Percentiles rank a stretch among this genome's conserved stretches.
These are phyloP conservation scores for Pediacus dermestoides DNA, from an alignment of 2,888 invertebrate genomes.

Conservation along the genomic window DNA sequence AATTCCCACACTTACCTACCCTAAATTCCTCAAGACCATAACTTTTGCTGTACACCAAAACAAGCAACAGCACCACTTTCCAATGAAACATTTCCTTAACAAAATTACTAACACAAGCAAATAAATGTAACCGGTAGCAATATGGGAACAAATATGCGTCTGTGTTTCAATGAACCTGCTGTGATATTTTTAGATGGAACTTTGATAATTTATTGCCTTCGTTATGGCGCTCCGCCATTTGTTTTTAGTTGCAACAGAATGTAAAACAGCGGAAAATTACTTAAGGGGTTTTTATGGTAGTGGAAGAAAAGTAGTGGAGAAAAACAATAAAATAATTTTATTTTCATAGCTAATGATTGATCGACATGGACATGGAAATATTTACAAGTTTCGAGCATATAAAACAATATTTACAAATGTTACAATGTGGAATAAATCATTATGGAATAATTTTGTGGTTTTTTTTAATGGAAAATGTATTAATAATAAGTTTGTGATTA, in stretches of 20 bases:
- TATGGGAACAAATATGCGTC: slow-evolving; percentile 7
- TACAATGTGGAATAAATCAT: no score
- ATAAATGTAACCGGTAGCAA: slow-evolving; percentile 1
- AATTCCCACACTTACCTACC: no score
- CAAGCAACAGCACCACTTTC: no score
- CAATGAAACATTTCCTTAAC: slow-evolving; percentile 1
- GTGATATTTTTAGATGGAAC: slow-evolving; percentile 12
- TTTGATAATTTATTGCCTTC: slow-evolving; percentile 7
- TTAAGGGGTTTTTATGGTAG: no score
- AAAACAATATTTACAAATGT: slow-evolving; percentile 3
- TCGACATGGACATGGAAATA: slow-evolving; percentile 6
- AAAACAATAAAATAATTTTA: slow-evolving; percentile 6
- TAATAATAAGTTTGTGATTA: no score
- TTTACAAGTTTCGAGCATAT: slow-evolving; percentile 7
- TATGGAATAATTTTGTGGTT: no score
- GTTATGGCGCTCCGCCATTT: background rate
- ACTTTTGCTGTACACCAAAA: no score
- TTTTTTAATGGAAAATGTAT: no score
- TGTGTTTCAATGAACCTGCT: slow-evolving; percentile 13
- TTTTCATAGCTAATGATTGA: background rate
- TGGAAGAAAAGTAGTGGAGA: background rate
- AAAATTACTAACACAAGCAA: background rate
- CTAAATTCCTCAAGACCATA: no score
- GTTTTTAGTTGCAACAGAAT: background rate
- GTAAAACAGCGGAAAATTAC: no score